phyloP scores from a whole-genome alignment of 2,888 invertebrate genomes.

The Eupithecia subumbrata region DNA sequence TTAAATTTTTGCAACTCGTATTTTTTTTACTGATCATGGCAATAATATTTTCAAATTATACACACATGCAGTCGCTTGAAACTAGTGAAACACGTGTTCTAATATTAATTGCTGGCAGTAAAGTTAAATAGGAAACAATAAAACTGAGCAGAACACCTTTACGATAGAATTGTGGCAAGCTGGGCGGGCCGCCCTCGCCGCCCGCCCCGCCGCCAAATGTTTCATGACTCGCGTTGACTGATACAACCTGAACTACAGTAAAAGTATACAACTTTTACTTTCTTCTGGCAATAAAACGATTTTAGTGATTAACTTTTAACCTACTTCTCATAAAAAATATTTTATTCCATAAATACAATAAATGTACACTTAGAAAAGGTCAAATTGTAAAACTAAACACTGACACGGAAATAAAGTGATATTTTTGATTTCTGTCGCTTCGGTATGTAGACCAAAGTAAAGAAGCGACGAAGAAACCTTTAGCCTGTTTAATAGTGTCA shows the following conservation, averaged over 20 bases:
- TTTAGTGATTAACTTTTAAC: neutral
- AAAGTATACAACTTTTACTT: too few species aligned
- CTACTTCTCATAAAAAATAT: neutral
- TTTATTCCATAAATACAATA: too few species aligned
- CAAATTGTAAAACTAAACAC: too few species aligned
- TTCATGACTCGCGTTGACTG: slow-evolving; percentile 13
- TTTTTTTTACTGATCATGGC: neutral
- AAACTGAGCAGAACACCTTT: slow-evolving; percentile 50
- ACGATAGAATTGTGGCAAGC: slow-evolving; percentile 45
- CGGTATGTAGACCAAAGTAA: too few species aligned
- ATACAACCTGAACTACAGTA: neutral
- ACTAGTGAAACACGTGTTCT: slow-evolving; percentile 36
- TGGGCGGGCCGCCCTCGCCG: slow-evolving; percentile 72
- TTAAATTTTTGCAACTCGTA: neutral
- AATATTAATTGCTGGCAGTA: slow-evolving; percentile 37
- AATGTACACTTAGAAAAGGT: too few species aligned
- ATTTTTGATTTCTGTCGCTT: too few species aligned
- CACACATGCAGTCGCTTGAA: slow-evolving; percentile 26
- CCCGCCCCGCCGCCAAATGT: slow-evolving; percentile 38
- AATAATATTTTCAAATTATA: slow-evolving; percentile 7
- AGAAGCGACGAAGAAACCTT: too few species aligned
- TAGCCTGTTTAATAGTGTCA: too few species aligned
- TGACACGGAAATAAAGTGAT: too few species aligned
- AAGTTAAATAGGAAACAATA: slow-evolving; percentile 43
- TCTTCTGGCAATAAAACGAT: neutral